These are phyloP conservation scores for Drosophila ananassae DNA, from an alignment of 1,140 invertebrate species.

Conservation along the genomic window DNA sequence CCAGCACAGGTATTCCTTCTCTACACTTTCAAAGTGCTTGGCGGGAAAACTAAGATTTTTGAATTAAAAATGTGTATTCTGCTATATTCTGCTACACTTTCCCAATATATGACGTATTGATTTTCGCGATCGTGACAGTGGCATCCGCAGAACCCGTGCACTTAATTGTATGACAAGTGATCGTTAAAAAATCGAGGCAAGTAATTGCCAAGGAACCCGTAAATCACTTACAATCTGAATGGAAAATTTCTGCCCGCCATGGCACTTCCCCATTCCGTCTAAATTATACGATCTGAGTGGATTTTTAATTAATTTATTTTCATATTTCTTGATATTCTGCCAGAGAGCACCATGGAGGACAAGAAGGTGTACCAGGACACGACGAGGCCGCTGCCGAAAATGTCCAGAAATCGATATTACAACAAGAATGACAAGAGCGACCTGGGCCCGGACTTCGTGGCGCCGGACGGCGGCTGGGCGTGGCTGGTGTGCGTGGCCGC, in stretches of 20 bases:
- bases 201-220: slow-evolving; percentile 34
- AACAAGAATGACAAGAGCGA: slow-evolving; percentile 74
- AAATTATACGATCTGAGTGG: not conserved
- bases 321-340: not conserved
- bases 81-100: too few relatives aligned
- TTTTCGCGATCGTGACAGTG: not conserved
- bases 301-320: not conserved
- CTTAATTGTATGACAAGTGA: slow-evolving; percentile 45
- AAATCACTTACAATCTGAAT: slow-evolving; percentile 23
- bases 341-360: not conserved
- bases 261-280: slow-evolving; percentile 5
- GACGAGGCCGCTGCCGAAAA: slow-evolving; percentile 51
- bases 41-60: not conserved
- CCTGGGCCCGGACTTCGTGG: slow-evolving; percentile 76
- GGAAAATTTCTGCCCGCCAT: slow-evolving; percentile 5
- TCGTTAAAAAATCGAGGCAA: slow-evolving; percentile 29
- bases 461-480: slow-evolving; percentile 82
- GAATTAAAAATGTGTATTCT: not conserved
- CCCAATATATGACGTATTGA: too few relatives aligned
- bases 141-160: slow-evolving; percentile 12
- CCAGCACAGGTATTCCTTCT: too few relatives aligned
- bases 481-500: slow-evolving; percentile 82
- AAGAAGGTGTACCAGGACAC: slow-evolving; percentile 71
- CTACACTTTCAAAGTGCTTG: too few relatives aligned
- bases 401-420: slow-evolving; percentile 37